Conservation (phyloP, 2,797 vertebrate species). For the Cygnus olor region DNA sequence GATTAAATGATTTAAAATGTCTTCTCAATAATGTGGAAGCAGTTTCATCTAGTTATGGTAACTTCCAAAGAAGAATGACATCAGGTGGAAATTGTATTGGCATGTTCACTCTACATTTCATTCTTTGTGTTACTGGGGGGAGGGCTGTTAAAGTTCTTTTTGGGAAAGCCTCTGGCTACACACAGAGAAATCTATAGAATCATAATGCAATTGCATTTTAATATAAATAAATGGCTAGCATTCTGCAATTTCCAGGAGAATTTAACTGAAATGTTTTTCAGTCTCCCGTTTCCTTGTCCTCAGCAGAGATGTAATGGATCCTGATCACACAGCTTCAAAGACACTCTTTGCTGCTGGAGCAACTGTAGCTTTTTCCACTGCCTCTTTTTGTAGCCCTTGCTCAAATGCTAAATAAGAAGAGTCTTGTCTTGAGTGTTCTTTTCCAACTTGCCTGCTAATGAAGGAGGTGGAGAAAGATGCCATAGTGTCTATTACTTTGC, state of each 20-base stretch:
- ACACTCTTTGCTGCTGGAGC: neutral
- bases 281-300: neutral
- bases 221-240: neutral
- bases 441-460: constrained; percentile 39
- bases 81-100: neutral
- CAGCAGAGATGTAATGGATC: neutral
- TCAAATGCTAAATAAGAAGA: neutral
- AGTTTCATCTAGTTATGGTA: neutral
- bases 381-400: neutral
- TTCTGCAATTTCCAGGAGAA: neutral
- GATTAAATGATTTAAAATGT: constrained; percentile 20
- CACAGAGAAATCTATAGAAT: constrained; percentile 9
- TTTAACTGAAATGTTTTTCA: neutral
- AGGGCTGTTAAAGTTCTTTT: neutral
- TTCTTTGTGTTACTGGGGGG: neutral
- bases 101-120: neutral
- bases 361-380: neutral
- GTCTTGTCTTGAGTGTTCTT: neutral
- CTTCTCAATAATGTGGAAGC: constrained; percentile 2
- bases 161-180: neutral
- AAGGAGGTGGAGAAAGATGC: constrained; percentile 33
- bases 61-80: neutral
- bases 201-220: neutral
- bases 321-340: neutral
- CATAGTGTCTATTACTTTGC: neutral